phyloP scores from a whole-genome alignment of 2,888 invertebrate genomes.

The Eristalis pertinax region DNA sequence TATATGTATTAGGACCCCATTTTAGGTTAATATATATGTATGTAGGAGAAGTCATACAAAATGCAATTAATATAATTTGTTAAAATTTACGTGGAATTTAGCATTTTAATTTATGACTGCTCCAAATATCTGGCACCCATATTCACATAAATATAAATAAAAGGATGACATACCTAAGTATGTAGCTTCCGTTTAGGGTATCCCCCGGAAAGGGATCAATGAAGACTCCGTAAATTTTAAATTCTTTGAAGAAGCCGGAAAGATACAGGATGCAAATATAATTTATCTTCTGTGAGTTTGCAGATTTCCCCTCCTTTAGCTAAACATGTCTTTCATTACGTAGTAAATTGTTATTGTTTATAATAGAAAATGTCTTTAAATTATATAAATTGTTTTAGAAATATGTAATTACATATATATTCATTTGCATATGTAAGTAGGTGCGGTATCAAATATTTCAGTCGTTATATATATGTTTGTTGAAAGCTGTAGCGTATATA shows the following conservation, averaged over 20 bases:
- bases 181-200: constrained; percentile 63
- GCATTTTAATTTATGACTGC: not conserved
- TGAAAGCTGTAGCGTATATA: too few relatives aligned
- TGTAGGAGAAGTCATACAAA: too few relatives aligned
- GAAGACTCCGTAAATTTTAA: constrained; percentile 62
- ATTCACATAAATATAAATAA: constrained; percentile 37
- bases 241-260: constrained; percentile 63
- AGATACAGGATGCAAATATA: constrained; percentile 61
- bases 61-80: too few relatives aligned
- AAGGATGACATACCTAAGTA: constrained; percentile 52
- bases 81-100: too few relatives aligned
- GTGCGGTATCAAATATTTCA: too few relatives aligned
- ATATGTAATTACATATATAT: not conserved
- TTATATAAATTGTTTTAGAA: not conserved
- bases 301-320: constrained; percentile 52
- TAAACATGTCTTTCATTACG: not conserved
- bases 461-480: too few relatives aligned
- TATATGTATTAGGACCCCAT: too few relatives aligned
- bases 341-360: not conserved
- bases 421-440: too few relatives aligned
- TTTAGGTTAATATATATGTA: too few relatives aligned
- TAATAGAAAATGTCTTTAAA: not conserved
- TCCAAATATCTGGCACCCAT: not conserved
- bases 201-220: constrained; percentile 71
- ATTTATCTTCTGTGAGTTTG: constrained; percentile 53